Conservation (phyloP, 2,797 vertebrate species). For the Danio jaintianensis region DNA sequence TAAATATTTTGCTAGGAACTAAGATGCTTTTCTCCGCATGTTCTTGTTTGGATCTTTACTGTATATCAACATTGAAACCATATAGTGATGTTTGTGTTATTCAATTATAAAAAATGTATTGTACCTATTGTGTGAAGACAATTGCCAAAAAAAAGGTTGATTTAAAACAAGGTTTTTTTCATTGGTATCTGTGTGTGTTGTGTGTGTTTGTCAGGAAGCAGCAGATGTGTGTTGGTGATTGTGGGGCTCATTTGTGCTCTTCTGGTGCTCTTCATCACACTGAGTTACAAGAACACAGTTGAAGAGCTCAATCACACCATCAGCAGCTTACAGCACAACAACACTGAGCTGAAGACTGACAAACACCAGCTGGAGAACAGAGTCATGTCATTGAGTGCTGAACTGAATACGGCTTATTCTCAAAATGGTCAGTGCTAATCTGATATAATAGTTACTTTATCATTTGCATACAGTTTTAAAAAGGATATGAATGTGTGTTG, state of each 20-base stretch:
- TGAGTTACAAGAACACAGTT: neutral
- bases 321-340: neutral
- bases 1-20: neutral
- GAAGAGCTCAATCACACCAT: neutral
- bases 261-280: neutral
- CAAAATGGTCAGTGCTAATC: neutral
- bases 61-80: neutral
- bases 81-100: neutral
- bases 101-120: neutral
- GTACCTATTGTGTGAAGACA: too few species aligned
- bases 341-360: too few species aligned
- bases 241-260: too few species aligned
- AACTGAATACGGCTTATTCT: neutral
- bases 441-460: neutral
- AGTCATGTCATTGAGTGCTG: too few species aligned
- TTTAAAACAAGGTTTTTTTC: neutral
- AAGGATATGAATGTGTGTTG: neutral
- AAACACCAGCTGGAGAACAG: too few species aligned
- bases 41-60: neutral
- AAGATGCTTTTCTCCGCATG: neutral
- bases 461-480: neutral
- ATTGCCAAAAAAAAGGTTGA: neutral
- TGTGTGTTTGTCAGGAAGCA: too few species aligned
- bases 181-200: neutral
- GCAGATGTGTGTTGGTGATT: too few species aligned